Conservation (phyloP, 23 tunicate genomes). For the Trididemnum clinides region DNA sequence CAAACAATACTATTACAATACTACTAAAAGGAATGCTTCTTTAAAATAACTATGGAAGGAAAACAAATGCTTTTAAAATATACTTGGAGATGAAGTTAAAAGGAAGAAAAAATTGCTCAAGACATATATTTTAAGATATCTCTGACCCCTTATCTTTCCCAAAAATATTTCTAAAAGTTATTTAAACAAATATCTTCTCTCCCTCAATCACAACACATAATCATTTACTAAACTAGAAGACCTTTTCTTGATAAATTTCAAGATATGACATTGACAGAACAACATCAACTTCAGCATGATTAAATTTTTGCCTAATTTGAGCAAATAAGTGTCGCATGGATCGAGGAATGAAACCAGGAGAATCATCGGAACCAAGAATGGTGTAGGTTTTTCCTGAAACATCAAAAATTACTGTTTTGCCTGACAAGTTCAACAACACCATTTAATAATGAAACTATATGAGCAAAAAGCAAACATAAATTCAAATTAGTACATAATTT, state of each 20-base stretch:
- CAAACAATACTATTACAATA: no score
- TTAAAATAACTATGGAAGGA: no score
- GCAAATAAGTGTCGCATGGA: constrained; percentile 54
- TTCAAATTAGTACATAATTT: no score
- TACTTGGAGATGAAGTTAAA: no score
- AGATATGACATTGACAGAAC: constrained; percentile 65
- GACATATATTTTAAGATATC: no score
- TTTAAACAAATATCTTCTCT: neutral
- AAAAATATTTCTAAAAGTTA: neutral
- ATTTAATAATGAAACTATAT: no score
- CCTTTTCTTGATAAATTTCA: constrained; percentile 83
- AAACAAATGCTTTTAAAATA: no score
- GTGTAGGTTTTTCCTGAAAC: constrained; percentile 72
- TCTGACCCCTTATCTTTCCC: neutral
- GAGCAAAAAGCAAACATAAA: no score
- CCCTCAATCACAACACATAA: neutral
- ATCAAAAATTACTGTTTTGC: no score
- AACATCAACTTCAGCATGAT: neutral
- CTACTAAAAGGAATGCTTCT: no score
- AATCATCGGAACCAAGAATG: constrained; percentile 55
- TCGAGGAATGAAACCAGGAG: constrained; percentile 77
- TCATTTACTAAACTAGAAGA: neutral
- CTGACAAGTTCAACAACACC: no score
- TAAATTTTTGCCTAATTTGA: constrained; percentile 16
- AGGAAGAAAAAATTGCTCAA: no score